Percentiles rank a stretch among this genome's conserved stretches.
phyloP scores from a whole-genome alignment of 2,113 vertebrate species.

The Pteropus alecto region DNA sequence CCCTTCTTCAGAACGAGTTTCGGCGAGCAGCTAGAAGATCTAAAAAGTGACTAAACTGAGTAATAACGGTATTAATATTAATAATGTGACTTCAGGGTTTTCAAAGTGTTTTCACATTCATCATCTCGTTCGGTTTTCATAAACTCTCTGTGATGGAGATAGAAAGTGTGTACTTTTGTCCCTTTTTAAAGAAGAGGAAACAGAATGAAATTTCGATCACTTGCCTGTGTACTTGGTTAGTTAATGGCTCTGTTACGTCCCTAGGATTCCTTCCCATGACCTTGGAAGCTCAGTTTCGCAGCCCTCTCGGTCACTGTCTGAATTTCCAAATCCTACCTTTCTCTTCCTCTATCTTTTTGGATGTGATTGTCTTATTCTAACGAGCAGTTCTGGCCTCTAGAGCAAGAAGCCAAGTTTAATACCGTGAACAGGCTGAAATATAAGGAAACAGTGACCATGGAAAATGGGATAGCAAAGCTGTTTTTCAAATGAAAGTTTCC shows the following conservation, averaged over 20 bases:
- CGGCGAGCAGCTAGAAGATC: background rate
- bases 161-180: background rate
- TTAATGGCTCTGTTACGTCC: background rate
- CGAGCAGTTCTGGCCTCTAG: background rate
- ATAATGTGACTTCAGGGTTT: background rate
- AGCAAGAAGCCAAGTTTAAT: conserved; percentile 4
- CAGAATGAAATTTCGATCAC: background rate
- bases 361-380: background rate
- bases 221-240: background rate
- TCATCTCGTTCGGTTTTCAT: background rate
- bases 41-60: background rate
- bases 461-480: background rate
- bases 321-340: background rate
- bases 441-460: background rate
- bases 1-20: background rate
- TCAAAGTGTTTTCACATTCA: conserved; percentile 20
- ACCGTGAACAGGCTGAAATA: background rate
- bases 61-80: conserved; percentile 2
- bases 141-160: background rate
- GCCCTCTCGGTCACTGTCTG: background rate
- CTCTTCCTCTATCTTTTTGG: background rate
- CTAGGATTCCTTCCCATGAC: background rate
- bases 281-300: background rate
- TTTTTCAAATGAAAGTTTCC: background rate
- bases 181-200: background rate